A percentile compares a stretch with the other conserved stretches of the same genome.
These are phyloP conservation scores for Falco rusticolus DNA, from an alignment of 2,797 vertebrate species.

Conservation along the genomic window DNA sequence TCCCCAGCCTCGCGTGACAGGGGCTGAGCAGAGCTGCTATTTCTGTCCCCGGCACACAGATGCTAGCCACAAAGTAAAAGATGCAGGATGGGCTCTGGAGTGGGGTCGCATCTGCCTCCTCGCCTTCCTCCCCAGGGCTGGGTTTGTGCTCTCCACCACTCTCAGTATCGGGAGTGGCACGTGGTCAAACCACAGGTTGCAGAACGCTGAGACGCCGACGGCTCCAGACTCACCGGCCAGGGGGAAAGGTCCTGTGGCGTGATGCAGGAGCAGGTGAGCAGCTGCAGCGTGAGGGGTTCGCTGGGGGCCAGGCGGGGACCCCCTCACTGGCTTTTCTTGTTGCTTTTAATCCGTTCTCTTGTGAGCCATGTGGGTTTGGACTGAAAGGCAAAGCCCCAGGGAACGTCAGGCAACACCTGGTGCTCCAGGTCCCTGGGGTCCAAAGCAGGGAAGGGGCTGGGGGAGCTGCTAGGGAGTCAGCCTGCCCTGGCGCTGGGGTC, in stretches of 20 bases:
- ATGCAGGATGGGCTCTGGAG: rapidly evolving
- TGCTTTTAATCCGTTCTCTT: neutral
- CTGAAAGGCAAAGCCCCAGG: neutral
- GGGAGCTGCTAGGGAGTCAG: neutral
- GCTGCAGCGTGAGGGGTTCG: rapidly evolving
- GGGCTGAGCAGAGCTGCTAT: neutral
- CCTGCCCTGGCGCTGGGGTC: neutral
- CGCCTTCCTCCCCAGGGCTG: neutral
- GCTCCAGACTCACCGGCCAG: neutral
- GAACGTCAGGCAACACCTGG: rapidly evolving
- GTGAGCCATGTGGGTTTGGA: neutral
- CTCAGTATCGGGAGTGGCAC: neutral
- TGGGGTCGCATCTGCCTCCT: neutral
- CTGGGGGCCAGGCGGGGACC: rapidly evolving
- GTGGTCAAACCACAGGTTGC: constrained; percentile 25
- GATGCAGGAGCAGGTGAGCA: constrained; percentile 42
- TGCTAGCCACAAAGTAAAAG: neutral
- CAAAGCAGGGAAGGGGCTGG: neutral
- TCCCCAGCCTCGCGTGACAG: rapidly evolving
- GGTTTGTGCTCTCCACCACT: neutral
- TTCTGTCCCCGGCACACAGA: rapidly evolving
- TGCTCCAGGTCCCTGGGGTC: neutral
- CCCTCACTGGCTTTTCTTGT: neutral
- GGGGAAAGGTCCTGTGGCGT: neutral
- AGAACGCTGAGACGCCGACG: rapidly evolving